Base-by-base conservation (phyloP, 1,140 invertebrate genomes). In the Aporrectodea caliginosa region DNA sequence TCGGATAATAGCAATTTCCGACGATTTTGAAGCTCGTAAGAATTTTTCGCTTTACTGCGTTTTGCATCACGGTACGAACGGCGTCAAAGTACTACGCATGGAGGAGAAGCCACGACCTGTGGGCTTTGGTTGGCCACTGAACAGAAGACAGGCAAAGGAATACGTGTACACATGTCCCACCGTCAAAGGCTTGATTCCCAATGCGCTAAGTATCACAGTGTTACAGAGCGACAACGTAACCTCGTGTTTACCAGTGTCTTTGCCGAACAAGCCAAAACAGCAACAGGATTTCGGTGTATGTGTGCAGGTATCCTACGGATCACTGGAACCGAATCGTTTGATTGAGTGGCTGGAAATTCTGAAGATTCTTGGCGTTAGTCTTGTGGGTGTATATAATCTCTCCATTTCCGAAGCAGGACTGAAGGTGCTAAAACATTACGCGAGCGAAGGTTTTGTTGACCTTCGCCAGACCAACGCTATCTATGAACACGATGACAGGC, bases 341-440 rank as follows among this genome's bases (percentile, higher is more conserved):
- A 71, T 79, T 1, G 78, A 79, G 31, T 79, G 78, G 78, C 31
- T 79, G 78, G 78, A 79, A 34, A 6, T 79, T 16, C 78, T 75
- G 0, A 32, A 43, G 31, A 31, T 79, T 34, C 43, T 73, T 68
- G 78, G 78, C 34, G 78, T 79, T 34, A 68, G 34, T 16, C 34
- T 68, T 30, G 78, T 79, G 16, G 73, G 70, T 16, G 33, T 79
- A 2, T 79, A 79, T 27, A 79, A 74, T 30, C 32, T 35, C 30
- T 35, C 31, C 71, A 16, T 74, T 0, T 14, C 73, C 27, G 31
- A 68, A 2, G 30, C 30, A 16, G 29, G 35, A 1, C n/a, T 35
- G 31, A 27, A 33, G 14, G 43, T 79, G 0, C 35, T 75, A n/a
- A 16, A 79, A n/a, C 71, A 75, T 30, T 79, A 79, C 30, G 70